Evolutionary conservation across 2,113 vertebrate genomes (phyloP).

Genomic region (Lipophrys pholis): DNA sequence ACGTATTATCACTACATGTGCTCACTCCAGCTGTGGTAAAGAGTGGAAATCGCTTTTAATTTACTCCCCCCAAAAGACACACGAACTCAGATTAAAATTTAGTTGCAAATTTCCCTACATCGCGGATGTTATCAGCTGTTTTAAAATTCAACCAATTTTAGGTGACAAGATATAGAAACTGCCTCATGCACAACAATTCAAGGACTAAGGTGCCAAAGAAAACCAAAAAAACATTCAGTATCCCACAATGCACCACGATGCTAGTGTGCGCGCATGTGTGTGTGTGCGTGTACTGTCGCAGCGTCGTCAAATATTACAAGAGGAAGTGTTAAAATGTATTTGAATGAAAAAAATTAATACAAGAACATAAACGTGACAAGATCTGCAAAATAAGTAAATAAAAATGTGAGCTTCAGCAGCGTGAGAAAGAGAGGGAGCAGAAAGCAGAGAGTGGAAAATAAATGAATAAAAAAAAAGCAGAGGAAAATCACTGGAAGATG

Average conservation of each 20-base stretch:
- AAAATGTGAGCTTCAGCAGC: conserved; percentile 62
- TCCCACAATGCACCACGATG: conserved; percentile 89
- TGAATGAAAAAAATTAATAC: conserved; percentile 55
- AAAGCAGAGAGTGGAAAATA: conserved; percentile 31
- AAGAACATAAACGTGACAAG: conserved; percentile 43
- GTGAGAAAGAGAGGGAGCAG: conserved; percentile 45
- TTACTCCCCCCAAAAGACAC: conserved; percentile 13
- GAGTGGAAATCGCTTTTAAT: conserved; percentile 28
- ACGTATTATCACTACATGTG: conserved; percentile 13
- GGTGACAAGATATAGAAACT: conserved; percentile 23
- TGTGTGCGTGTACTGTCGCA: conserved; percentile 55
- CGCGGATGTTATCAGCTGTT: too few species aligned
- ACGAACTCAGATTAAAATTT: conserved; percentile 10
- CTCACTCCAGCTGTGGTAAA: conserved; percentile 45
- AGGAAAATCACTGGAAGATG: conserved; percentile 25
- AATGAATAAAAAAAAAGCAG: conserved; percentile 18
- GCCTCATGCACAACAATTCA: conserved; percentile 81
- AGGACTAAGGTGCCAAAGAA: conserved; percentile 73
- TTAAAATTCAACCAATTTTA: neutral
- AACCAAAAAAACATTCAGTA: conserved; percentile 74
- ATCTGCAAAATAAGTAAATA: conserved; percentile 30
- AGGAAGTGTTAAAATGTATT: conserved; percentile 54
- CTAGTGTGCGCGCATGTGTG: conserved; percentile 67
- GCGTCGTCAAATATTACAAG: conserved; percentile 61
- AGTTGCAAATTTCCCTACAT: neutral